Evolutionary conservation across 2,113 vertebrate genomes (phyloP).

Genomic region (Cavia aperea): DNA sequence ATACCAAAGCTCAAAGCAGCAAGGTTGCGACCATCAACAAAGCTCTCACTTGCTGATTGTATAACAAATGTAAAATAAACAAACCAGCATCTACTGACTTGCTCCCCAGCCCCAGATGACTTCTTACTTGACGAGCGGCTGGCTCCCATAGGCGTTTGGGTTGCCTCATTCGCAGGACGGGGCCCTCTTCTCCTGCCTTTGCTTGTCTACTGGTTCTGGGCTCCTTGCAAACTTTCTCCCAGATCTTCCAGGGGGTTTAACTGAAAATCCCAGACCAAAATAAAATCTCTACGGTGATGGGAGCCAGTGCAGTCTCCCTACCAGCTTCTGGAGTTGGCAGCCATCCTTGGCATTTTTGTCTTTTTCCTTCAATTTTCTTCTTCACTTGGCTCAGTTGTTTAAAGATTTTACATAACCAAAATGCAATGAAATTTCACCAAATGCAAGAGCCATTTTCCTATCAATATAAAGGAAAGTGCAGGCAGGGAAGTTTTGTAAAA

Average conservation of each 20-base stretch:
- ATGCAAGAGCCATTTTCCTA: neutral
- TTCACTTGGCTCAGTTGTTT: neutral
- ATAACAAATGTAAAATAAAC: neutral
- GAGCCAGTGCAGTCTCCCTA: neutral
- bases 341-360: neutral
- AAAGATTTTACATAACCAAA: conserved; percentile 32
- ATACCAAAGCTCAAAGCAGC: neutral
- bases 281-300: neutral
- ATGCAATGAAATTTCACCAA: conserved; percentile 30
- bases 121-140: rapidly evolving
- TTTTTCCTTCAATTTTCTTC: neutral
- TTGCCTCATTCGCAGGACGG: neutral
- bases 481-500: neutral
- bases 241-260: neutral
- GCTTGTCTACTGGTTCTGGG: neutral
- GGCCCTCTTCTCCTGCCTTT: neutral
- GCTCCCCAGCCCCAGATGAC: neutral
- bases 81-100: neutral
- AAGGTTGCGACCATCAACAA: neutral
- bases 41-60: neutral
- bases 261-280: neutral
- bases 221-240: neutral
- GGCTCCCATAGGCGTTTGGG: rapidly evolving
- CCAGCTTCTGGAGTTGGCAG: neutral
- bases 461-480: neutral